Conservation (phyloP, 2,797 vertebrate genomes). For the Moxostoma hubbsi region DNA sequence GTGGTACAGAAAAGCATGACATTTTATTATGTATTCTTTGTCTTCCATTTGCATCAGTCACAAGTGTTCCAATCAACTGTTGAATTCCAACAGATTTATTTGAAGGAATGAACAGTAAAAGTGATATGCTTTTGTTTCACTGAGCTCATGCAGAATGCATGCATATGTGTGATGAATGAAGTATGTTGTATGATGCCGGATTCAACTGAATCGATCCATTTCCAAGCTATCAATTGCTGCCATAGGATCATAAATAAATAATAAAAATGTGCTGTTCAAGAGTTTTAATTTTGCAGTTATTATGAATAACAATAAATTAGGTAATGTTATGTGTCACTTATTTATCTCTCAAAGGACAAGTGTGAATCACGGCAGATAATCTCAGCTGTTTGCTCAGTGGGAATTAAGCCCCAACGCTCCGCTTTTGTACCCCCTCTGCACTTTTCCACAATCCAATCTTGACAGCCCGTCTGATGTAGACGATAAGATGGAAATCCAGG, state of each 20-base stretch:
- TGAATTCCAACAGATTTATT: too few relatives aligned
- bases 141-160: conserved; percentile 20
- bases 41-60: too few relatives aligned
- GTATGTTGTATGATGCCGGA: background rate
- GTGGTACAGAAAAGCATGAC: too few relatives aligned
- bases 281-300: conserved; percentile 10
- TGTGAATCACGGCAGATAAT: conserved; percentile 70
- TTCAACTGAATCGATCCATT: background rate
- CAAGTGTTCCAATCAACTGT: too few relatives aligned
- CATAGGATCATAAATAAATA: conserved; percentile 21
- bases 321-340: conserved; percentile 67
- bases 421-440: conserved; percentile 60
- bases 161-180: conserved; percentile 5
- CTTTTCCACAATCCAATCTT: conserved; percentile 78
- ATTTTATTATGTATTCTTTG: too few relatives aligned
- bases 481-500: conserved; percentile 77
- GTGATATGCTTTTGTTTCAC: conserved; percentile 6
- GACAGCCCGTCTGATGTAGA: conserved; percentile 77
- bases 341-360: conserved; percentile 70
- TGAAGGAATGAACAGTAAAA: background rate
- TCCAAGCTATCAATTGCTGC: background rate
- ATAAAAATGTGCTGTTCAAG: background rate
- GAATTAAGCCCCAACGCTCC: conserved; percentile 72
- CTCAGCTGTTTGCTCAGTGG: conserved; percentile 72
- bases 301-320: conserved; percentile 25